These are phyloP conservation scores for Tinea pellionella DNA, from an alignment of 2,888 invertebrate genomes.

Conservation along the genomic window DNA sequence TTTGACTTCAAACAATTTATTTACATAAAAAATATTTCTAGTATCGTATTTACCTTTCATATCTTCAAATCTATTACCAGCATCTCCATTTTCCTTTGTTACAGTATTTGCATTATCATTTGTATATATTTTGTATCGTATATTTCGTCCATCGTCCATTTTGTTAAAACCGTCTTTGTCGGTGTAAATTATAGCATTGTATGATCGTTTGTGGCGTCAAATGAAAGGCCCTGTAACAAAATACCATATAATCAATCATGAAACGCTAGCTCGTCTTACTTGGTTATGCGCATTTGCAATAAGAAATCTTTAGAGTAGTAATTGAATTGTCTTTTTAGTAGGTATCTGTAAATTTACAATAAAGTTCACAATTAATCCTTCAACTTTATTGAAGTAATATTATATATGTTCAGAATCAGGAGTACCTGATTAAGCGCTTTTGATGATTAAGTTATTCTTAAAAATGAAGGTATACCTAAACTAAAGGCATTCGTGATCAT, in stretches of 20 bases:
- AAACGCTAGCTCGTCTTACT: slow-evolving; percentile 46
- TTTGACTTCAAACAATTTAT: too few relatives aligned
- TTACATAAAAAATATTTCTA: background rate
- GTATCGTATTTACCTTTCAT: background rate
- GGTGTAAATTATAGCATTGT: background rate
- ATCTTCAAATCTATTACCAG: background rate
- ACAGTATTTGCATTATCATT: background rate
- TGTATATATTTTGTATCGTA: background rate
- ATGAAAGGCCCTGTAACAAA: slow-evolving; percentile 37
- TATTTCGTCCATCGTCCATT: background rate
- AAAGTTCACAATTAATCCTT: too few relatives aligned
- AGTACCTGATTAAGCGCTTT: too few relatives aligned
- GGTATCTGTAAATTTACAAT: background rate
- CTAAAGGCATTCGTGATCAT: too few relatives aligned
- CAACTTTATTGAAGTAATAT: too few relatives aligned
- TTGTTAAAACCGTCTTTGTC: background rate
- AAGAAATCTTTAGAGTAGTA: slow-evolving; percentile 34
- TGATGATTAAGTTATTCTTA: too few relatives aligned
- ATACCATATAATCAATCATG: slow-evolving; percentile 62
- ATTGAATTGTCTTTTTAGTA: background rate
- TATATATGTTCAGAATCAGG: too few relatives aligned
- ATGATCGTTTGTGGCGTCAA: background rate
- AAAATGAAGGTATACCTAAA: too few relatives aligned
- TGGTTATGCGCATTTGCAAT: slow-evolving; percentile 47
- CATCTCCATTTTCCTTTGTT: background rate